Conservation (phyloP, 2,113 vertebrate genomes). For the Phoxinus phoxinus region DNA sequence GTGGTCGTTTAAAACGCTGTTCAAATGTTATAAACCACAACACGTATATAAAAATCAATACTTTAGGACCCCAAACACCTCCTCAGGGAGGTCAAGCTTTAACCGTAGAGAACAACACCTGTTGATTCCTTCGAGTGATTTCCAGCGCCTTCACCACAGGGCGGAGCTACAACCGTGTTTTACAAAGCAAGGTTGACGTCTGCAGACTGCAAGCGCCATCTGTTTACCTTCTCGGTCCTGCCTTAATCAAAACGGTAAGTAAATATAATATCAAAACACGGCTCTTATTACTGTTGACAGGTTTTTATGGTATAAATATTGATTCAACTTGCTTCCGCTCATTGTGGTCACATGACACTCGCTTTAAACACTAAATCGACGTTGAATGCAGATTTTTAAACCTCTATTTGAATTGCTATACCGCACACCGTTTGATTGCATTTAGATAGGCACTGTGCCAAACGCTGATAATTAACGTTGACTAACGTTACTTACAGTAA, state of each 20-base stretch:
- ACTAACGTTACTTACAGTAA: not conserved
- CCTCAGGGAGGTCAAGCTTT: slow-evolving; percentile 52
- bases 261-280: not conserved
- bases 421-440: not conserved
- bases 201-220: slow-evolving; percentile 64
- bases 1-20: too few species aligned
- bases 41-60: not conserved
- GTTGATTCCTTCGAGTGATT: slow-evolving; percentile 65
- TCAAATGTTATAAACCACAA: not conserved
- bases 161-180: slow-evolving; percentile 66
- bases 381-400: not conserved
- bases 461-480: not conserved
- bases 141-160: slow-evolving; percentile 66
- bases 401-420: not conserved
- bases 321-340: not conserved
- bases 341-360: not conserved
- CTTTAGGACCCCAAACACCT: not conserved
- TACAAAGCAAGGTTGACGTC: slow-evolving; percentile 51
- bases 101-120: slow-evolving; percentile 60
- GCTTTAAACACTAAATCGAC: not conserved
- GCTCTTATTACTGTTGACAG: not conserved
- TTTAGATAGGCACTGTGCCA: not conserved
- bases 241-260: slow-evolving; percentile 71
- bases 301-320: not conserved
- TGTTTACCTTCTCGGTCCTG: slow-evolving; percentile 62